phyloP scores from a whole-genome alignment of 2,888 invertebrate genomes.

The Blera fallax region DNA sequence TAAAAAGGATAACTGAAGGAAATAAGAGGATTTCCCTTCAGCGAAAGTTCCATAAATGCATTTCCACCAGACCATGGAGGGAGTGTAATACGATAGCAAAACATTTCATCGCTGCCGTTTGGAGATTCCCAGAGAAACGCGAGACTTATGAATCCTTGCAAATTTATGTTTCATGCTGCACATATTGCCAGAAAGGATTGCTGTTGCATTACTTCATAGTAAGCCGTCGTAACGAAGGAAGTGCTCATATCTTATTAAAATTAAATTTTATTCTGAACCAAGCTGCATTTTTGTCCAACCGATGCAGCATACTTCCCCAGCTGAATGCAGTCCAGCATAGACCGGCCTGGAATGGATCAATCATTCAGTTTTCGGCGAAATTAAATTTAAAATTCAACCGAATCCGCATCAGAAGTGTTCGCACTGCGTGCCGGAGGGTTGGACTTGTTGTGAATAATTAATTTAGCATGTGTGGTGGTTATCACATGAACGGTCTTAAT shows the following conservation, averaged over 20 bases:
- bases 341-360: neutral
- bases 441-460: neutral
- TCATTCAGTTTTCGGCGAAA: neutral
- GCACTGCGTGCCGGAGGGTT: neutral
- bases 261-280: neutral
- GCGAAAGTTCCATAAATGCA: neutral
- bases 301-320: neutral
- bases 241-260: neutral
- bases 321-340: neutral
- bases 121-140: neutral
- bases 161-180: neutral
- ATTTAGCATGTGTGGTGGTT: neutral
- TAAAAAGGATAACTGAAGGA: neutral
- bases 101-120: neutral
- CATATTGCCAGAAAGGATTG: neutral
- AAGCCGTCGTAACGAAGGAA: neutral
- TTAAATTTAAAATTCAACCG: constrained; percentile 29
- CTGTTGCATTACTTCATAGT: neutral
- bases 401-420: neutral
- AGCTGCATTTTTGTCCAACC: neutral
- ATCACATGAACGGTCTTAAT: neutral
- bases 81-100: neutral
- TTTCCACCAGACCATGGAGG: neutral
- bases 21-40: constrained; percentile 2
- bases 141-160: neutral